Evolutionary conservation across 2,888 invertebrate species (phyloP).

Genomic region (Vandiemenella viatica): DNA sequence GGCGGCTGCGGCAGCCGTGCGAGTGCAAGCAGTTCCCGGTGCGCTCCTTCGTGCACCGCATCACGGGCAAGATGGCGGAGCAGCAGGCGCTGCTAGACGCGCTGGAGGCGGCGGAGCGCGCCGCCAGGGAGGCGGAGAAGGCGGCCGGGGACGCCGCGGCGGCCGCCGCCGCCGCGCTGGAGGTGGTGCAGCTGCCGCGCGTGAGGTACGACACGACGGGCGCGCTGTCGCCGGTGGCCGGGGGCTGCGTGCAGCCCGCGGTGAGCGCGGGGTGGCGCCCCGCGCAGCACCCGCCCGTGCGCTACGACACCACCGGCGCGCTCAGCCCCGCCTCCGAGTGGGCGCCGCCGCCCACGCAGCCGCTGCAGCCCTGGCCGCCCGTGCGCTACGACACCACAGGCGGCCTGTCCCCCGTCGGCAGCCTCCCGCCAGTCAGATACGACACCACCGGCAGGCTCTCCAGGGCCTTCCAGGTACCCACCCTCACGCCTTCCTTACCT

Average conservation of each 20-base stretch:
- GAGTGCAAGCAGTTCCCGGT: too few species aligned
- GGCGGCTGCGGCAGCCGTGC: too few species aligned
- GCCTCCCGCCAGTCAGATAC: constrained; percentile 1
- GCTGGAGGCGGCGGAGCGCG: too few species aligned
- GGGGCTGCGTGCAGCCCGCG: not conserved
- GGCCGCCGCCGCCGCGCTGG: too few species aligned
- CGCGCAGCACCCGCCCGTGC: constrained; percentile 1
- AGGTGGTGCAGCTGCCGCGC: too few species aligned
- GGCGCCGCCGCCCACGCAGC: not conserved
- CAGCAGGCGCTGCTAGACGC: too few species aligned
- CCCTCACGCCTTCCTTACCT: too few species aligned
- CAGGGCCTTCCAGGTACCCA: not conserved
- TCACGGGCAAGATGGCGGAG: too few species aligned
- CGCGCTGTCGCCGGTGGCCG: not conserved
- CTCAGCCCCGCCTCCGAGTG: constrained; percentile 1
- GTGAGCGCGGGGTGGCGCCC: not conserved
- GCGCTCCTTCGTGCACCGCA: too few species aligned
- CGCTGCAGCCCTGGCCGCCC: not conserved
- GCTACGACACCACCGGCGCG: constrained; percentile 3
- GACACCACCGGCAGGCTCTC: constrained; percentile 3
- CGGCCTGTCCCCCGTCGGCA: not conserved
- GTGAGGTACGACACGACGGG: not conserved
- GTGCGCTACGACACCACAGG: constrained; percentile 4
- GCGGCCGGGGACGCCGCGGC: too few species aligned
- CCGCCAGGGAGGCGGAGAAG: too few species aligned